Evolutionary conservation across 2,113 vertebrate species (phyloP).

Genomic region (Notothenia coriiceps): DNA sequence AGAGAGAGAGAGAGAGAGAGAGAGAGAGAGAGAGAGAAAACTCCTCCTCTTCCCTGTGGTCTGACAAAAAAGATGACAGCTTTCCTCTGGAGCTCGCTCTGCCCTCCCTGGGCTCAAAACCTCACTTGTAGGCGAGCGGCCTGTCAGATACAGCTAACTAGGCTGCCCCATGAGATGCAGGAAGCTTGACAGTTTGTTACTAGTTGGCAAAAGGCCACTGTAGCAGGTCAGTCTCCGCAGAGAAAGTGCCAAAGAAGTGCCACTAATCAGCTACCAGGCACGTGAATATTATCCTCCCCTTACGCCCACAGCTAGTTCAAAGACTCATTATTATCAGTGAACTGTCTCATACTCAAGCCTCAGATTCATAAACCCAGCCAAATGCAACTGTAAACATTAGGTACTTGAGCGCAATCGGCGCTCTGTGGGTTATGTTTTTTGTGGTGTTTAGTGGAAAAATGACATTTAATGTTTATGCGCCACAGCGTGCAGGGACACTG

Average conservation of each 20-base stretch:
- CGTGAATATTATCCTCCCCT: constrained; percentile 15
- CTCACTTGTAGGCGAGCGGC: constrained; percentile 74
- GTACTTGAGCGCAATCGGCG: constrained; percentile 35
- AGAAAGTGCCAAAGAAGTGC: constrained; percentile 60
- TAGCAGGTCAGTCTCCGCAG: constrained; percentile 67
- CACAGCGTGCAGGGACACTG: not conserved
- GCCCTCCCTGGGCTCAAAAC: constrained; percentile 67
- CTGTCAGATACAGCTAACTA: constrained; percentile 81
- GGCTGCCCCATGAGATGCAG: constrained; percentile 78
- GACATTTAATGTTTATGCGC: not conserved
- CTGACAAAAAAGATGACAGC: constrained; percentile 79
- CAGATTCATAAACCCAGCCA: constrained; percentile 33
- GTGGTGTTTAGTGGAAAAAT: constrained; percentile 2
- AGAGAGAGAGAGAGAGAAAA: constrained; percentile 43
- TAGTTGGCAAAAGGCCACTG: constrained; percentile 79
- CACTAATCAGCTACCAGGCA: constrained; percentile 56
- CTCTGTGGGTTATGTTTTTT: constrained; percentile 2
- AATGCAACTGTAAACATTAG: constrained; percentile 26
- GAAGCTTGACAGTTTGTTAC: constrained; percentile 79
- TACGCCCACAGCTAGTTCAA: constrained; percentile 19
- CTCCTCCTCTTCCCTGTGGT: constrained; percentile 71
- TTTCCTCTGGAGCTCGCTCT: constrained; percentile 79
- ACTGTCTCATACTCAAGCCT: constrained; percentile 5
- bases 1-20: constrained; percentile 39
- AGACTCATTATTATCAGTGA: constrained; percentile 18